Conservation (phyloP, 2,797 vertebrate species). For the Pagetopsis macropterus region DNA sequence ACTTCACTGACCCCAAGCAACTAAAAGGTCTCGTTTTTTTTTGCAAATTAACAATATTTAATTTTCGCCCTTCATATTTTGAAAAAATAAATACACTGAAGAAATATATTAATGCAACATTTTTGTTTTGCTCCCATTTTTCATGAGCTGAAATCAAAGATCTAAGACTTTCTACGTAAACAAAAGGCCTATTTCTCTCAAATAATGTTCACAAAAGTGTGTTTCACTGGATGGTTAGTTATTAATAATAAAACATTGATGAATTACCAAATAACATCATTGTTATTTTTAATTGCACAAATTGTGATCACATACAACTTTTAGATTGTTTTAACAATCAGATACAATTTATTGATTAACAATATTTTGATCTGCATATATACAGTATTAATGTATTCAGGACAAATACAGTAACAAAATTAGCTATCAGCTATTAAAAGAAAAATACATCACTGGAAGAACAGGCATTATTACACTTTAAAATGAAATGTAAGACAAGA, state of each 20-base stretch:
- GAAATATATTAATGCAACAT: too few species aligned
- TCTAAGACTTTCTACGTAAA: too few species aligned
- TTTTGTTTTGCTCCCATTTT: too few species aligned
- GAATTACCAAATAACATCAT: too few species aligned
- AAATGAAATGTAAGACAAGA: constrained; percentile 1
- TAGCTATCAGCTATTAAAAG: neutral
- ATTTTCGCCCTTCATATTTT: neutral
- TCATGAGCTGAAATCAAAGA: too few species aligned
- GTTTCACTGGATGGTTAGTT: neutral
- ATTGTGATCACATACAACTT: neutral
- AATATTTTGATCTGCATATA: neutral
- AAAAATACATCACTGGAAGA: neutral
- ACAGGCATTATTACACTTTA: neutral
- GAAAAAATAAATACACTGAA: too few species aligned
- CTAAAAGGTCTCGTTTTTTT: neutral
- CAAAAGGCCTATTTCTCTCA: too few species aligned
- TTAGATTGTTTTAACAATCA: constrained; percentile 6
- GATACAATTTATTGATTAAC: constrained; percentile 21
- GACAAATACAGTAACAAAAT: neutral
- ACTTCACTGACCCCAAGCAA: neutral
- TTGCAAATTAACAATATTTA: neutral
- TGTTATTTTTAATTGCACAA: neutral
- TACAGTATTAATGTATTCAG: neutral
- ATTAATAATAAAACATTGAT: neutral
- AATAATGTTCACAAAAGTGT: too few species aligned